Base-by-base conservation (phyloP, 2,797 vertebrate genomes). In the Enoplosus armatus region DNA sequence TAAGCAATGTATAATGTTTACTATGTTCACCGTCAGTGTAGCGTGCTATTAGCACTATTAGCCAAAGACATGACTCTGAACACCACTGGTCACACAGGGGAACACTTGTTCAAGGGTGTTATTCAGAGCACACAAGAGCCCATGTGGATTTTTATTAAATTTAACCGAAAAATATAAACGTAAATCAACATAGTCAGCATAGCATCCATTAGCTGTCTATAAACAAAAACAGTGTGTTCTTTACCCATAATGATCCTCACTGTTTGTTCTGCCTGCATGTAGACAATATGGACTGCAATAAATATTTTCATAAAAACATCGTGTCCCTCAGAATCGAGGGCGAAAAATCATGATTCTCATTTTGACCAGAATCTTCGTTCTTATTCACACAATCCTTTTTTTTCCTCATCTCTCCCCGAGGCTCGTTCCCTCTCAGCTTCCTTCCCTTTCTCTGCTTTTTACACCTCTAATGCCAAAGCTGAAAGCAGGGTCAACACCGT, bases 401-500 rank as follows among this genome's bases (percentile, higher is more conserved):
- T 61, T 18, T 14, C 11, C 37, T 37, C 61, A 22, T 53, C 26
- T 35, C 16, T 26, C 3, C 6, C 16, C 41, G 12, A 50, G 26
- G 37, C 7, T 26, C 15, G 2, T 8, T 43, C n/a, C 12, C 37
- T 41, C 11, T 37, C 51, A 4, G 27, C 20, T 18, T 75, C 75
- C 31, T 43, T 71, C 45, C 29, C 55, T 33, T 63, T 15, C 11
- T 51, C 48, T 14, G n/a, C 54, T 29, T 75, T 56, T 55, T 5
- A 24, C 48, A 77, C 63, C 64, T 74, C 48, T 33, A 31, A 72
- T n/a, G 5, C 43, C 41, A 7, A 26, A 56, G 50, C 72, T 18
- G 43, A 4, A 11, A 54, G 73, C 65, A 20, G 37, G 69, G 82
- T 87, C 82, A 80, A 14, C 31, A 2, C 67, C 65, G 48, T 60